Base-by-base conservation (phyloP, 2,797 vertebrate species). In the Petrocephalus schoutedeni region DNA sequence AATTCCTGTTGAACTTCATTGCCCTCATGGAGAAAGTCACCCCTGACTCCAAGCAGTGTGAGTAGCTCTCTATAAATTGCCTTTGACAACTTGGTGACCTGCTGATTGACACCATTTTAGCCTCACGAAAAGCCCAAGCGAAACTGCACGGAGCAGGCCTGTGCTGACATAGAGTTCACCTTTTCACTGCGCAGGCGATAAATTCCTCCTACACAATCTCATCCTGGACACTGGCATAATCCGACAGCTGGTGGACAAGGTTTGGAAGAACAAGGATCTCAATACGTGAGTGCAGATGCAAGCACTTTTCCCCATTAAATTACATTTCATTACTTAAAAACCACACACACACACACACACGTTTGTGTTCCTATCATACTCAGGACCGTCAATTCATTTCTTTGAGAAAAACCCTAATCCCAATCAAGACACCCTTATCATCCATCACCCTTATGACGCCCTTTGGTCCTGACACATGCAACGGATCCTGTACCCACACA, bases 21-120 rank as follows among this genome's bases (percentile, higher is more conserved):
- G 97, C 97, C 88, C 97, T 99, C 89, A 99, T 99, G 98, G 98
- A 99, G 95, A 99, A 99, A 95, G 97, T 99, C 94, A 99, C 98
- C 2, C 98, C 98, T 2, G 98, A 99, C 94, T 99, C 98, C 91
- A 98, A 99, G 94, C 97, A 98, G 95, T 99, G 98, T 99, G 94
- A 97, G 98, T 95, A 87, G 86, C 74, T 32, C 49, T 7, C 0
- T 41, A 0, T 86, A 64, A 45, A n/a, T 85, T 3, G 19, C 4
- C 57, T 49, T 61, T 64, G 41, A 51, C 10, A 67, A 9, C 9
- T 9, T 32, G 59, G 28, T 59, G 16, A 59, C 54, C 56, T 6
- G 16, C 56, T 7, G 54, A 41, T 32, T 53, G 49, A 54, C 80
- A 5, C 14, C 14, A 7, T 21, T 86, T 86, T 16, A 58, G 7